Evolutionary conservation across 2,797 vertebrate genomes (phyloP).

Genomic region (Pseudochirops corinnae): DNA sequence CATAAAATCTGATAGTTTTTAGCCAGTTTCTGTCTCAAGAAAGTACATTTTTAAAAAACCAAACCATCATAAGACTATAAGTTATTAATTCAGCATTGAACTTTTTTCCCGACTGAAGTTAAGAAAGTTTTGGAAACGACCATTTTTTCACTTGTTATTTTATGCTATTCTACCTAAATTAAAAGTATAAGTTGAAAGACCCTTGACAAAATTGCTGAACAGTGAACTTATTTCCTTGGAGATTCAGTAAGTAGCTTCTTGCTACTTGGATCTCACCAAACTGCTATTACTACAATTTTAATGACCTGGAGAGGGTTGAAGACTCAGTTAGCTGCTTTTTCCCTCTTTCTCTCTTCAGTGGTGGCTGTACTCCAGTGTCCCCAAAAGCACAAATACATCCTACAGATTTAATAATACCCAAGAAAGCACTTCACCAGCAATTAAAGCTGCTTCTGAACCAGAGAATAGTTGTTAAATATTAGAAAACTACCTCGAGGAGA

Average conservation of each 20-base stretch:
- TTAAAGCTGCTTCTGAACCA: background rate
- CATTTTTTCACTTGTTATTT: slow-evolving; percentile 14
- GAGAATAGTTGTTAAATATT: background rate
- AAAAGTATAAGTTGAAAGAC: slow-evolving; percentile 22
- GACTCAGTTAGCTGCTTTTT: background rate
- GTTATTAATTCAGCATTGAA: slow-evolving; percentile 25
- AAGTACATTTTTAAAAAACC: slow-evolving; percentile 14
- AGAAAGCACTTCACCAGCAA: background rate
- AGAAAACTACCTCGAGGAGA: background rate
- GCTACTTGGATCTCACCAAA: background rate
- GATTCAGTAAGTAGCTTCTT: background rate
- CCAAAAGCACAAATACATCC: background rate
- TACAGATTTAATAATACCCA: background rate
- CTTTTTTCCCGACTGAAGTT: slow-evolving; percentile 47
- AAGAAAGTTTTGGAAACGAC: slow-evolving; percentile 15
- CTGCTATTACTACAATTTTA: background rate
- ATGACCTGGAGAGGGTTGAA: background rate
- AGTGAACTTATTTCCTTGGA: slow-evolving; percentile 8
- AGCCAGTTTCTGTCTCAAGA: slow-evolving; percentile 21
- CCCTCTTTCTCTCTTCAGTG: background rate
- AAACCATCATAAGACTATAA: slow-evolving; percentile 4
- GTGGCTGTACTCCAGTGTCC: background rate
- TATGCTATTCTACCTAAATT: background rate
- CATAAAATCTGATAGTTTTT: slow-evolving; percentile 8
- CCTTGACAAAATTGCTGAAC: background rate